phyloP scores from a whole-genome alignment of 2,113 vertebrate genomes.

The Axis porcinus region DNA sequence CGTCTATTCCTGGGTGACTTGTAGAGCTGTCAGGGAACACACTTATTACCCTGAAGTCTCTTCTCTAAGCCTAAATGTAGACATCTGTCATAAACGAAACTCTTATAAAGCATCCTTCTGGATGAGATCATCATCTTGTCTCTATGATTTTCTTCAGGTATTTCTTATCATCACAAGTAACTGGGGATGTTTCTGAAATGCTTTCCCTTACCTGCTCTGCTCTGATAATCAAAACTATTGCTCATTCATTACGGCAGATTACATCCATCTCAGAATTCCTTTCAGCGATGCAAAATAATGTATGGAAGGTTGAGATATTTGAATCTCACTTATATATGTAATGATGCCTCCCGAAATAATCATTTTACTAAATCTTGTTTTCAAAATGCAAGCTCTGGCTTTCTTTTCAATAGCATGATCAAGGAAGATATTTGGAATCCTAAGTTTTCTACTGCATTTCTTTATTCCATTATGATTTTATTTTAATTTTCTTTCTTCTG shows the following conservation, averaged over 20 bases:
- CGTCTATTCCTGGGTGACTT: neutral
- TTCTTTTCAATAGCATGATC: neutral
- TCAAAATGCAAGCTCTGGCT: neutral
- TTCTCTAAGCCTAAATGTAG: neutral
- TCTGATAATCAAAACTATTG: neutral
- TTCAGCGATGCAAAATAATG: neutral
- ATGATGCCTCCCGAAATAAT: neutral
- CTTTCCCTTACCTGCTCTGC: neutral
- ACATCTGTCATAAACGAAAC: conserved; percentile 29
- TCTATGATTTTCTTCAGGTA: neutral
- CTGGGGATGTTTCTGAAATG: neutral
- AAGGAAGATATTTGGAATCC: neutral
- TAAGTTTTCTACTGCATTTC: neutral
- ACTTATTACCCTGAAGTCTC: neutral
- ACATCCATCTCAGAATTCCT: neutral
- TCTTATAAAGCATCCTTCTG: neutral
- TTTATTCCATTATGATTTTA: neutral
- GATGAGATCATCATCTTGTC: conserved; percentile 17
- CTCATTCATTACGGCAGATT: conserved; percentile 2
- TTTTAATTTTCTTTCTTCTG: neutral
- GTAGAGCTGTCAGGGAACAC: neutral
- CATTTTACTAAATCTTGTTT: neutral
- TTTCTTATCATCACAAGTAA: conserved; percentile 9
- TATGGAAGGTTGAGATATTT: neutral
- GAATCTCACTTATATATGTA: neutral